phyloP scores from a whole-genome alignment of 2,113 vertebrate species.

The Paramisgurnus dabryanus region DNA sequence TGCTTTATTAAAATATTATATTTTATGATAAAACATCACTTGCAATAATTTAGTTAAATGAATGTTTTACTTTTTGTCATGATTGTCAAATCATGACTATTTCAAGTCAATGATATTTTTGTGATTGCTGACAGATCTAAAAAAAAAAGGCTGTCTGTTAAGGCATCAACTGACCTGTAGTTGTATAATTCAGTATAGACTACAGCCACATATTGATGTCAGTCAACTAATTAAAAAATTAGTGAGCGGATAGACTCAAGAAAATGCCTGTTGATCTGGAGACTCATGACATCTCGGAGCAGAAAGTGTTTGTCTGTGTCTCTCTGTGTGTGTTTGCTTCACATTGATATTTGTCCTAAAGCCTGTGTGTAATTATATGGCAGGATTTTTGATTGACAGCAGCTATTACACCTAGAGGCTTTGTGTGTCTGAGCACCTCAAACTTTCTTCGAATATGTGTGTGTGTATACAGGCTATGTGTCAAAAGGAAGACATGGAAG shows the following conservation, averaged over 20 bases:
- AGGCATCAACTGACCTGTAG: not conserved
- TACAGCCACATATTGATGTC: not conserved
- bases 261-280: slow-evolving; percentile 7
- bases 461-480: slow-evolving; percentile 86
- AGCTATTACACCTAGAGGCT: not conserved
- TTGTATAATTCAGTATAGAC: not conserved
- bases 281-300: not conserved
- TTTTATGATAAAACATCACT: too few relatives aligned
- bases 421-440: not conserved
- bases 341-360: slow-evolving; percentile 33
- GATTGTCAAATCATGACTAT: too few relatives aligned
- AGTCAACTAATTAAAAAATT: not conserved
- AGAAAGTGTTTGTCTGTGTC: slow-evolving; percentile 10
- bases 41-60: too few relatives aligned
- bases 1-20: too few relatives aligned
- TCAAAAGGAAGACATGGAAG: slow-evolving; percentile 99
- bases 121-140: too few relatives aligned
- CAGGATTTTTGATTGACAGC: slow-evolving; percentile 33
- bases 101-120: too few relatives aligned
- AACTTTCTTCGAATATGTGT: not conserved
- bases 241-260: not conserved
- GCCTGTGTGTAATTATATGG: slow-evolving; percentile 4
- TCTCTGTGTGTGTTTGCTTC: slow-evolving; percentile 26
- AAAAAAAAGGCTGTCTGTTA: not conserved
- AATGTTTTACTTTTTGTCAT: too few relatives aligned